Conservation (phyloP, 2,888 invertebrate genomes). For the Pterostichus niger region DNA sequence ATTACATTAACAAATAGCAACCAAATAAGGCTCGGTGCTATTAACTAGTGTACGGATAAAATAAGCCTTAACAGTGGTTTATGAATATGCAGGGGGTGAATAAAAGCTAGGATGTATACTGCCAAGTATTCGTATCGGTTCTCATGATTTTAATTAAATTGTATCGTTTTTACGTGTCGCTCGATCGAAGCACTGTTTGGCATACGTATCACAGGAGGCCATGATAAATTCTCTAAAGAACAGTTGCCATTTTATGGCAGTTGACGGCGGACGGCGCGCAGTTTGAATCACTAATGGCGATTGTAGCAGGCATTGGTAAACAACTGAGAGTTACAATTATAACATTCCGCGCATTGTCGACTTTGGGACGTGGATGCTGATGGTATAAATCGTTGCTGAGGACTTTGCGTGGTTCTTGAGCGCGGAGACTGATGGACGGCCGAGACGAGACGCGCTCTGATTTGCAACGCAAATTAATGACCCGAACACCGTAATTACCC, state of each 20-base stretch:
- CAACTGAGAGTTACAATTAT: constrained; percentile 66
- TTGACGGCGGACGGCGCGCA: constrained; percentile 55
- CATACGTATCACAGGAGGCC: constrained; percentile 63
- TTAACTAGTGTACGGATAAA: background rate
- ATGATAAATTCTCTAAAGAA: constrained; percentile 66
- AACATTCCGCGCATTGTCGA: constrained; percentile 62
- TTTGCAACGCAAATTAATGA: constrained; percentile 53
- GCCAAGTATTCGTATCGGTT: constrained; percentile 20
- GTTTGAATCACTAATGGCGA: constrained; percentile 65
- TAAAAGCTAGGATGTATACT: constrained; percentile 1
- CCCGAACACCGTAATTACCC: constrained; percentile 40
- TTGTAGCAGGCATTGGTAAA: constrained; percentile 61
- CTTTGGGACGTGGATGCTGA: constrained; percentile 49
- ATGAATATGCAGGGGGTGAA: constrained; percentile 33
- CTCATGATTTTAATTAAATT: constrained; percentile 59
- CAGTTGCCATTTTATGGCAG: constrained; percentile 67
- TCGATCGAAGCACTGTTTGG: constrained; percentile 37
- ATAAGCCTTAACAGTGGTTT: constrained; percentile 18
- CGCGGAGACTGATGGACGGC: constrained; percentile 23
- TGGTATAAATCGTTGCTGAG: constrained; percentile 41
- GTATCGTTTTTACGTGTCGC: constrained; percentile 54
- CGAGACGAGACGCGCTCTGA: constrained; percentile 39
- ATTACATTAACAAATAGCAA: constrained; percentile 35
- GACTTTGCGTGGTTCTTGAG: background rate
- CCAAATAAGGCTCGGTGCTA: constrained; percentile 28